Base-by-base conservation (phyloP, 2,888 invertebrate species). In the Amiota minor region DNA sequence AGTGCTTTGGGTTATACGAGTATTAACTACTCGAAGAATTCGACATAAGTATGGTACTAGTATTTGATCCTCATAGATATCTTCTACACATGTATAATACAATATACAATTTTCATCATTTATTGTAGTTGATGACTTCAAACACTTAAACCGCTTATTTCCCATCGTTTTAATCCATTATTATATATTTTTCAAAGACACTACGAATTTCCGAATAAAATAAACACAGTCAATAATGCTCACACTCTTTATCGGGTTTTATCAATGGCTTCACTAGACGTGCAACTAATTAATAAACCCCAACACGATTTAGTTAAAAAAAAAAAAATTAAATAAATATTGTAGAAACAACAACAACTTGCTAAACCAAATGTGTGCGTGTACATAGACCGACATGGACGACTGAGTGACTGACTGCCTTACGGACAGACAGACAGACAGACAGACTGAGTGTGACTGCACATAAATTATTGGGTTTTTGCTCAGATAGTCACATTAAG, bases 391-490 rank as follows among this genome's bases (percentile, higher is more conserved):
- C 18, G 10, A 23, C n/a, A 62, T 62, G 62, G 62, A 23, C 45
- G 45, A 62, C 20, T 59, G 11, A 59, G n/a, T 59, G 10, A 20
- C 23, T 56, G 23, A 23, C 23, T 35, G 6, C 2, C 35, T 35
- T 0, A 59, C 20, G 18, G n/a, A 55, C 16, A n/a, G 55, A n/a
- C 61, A 35, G 23, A 61, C 61, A 59, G 16, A 16, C 59, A 18
- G 20, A 59, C 59, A 10, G 59, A 59, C 59, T 16, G 20, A 59
- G 6, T 23, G 61, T 23, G 53, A 53, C 76, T 85, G 72, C 83
- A 85, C 82, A 83, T 83, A 83, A 83, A 83, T 83, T 83, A 85
- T 79, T 74, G 80, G 20, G 23, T 68, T 65, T 65, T 18, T n/a
- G 67, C 47, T 14, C 65, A 65, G 65, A 65, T 65, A 49, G 65